Base-by-base conservation (phyloP, 2,113 vertebrate genomes). In the Promerops cafer region DNA sequence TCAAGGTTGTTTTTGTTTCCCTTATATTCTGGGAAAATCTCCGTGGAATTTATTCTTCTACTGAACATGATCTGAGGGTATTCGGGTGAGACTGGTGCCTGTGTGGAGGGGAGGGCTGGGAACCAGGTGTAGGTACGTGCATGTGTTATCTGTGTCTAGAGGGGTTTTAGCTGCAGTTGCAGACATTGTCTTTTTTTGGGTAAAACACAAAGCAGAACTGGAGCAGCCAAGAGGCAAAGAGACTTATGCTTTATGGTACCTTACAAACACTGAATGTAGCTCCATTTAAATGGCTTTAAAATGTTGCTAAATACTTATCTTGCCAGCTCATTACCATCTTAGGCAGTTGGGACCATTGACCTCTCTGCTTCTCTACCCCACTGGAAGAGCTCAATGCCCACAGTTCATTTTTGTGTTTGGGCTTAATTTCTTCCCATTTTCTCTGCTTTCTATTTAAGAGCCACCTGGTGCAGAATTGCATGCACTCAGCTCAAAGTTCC, bases 31-130 rank as follows among this genome's bases (percentile, higher is more conserved):
- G 65, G 77, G 23, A 83, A 83, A 93, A 87, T 47, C 66, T 40
- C 56, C 24, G 65, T 59, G 33, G 39, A 59, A 94, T 95, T 94
- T 77, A 70, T 77, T 75, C 39, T 74, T 89, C 76, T 95, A 86
- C 82, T 47, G 35, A 95, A 53, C 69, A 57, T 17, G 63, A 93
- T 97, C 66, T 91, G 63, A 90, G 39, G 44, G 39, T 87, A 23
- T 89, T 87, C 24, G 17, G n/a, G 72, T 89, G 76, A 86, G 47
- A 26, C 24, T 1, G 0, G 7, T 66, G 61, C 42, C 50, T 9
- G 0, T 42, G 50, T 19, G 20, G 47, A 87, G 42, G 33, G 35
- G 42, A 74, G 47, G 5, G 20, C 4, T 54, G 47, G 37, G 52
- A 76, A 31, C 33, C 24, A 54, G 60, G 18, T 79, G n/a, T 31